These are phyloP conservation scores for Zootermopsis nevadensis DNA, from an alignment of 2,888 invertebrate species.

Conservation along the genomic window DNA sequence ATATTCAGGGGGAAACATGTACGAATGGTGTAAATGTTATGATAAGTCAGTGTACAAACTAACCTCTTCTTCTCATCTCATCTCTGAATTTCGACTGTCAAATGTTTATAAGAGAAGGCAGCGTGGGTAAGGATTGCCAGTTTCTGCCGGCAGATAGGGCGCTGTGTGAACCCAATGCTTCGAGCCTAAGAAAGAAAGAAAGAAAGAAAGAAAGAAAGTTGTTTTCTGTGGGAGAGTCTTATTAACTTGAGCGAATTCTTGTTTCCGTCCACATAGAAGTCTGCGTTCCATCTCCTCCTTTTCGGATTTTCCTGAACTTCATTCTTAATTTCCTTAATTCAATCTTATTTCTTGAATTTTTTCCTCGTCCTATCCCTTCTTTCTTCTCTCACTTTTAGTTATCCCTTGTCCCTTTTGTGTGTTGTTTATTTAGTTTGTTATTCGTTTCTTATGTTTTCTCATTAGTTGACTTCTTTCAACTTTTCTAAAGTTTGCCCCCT, in stretches of 20 bases:
- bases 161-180: too few species aligned
- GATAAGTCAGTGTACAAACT: too few species aligned
- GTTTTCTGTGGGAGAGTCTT: not conserved
- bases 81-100: too few species aligned
- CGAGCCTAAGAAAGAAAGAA: too few species aligned
- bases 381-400: not conserved
- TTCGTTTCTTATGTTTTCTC: conserved; percentile 33
- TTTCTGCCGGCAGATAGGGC: too few species aligned
- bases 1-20: too few species aligned
- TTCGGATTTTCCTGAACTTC: not conserved
- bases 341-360: conserved; percentile 3
- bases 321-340: conserved; percentile 40
- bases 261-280: not conserved
- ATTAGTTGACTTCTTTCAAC: conserved; percentile 23
- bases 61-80: too few species aligned
- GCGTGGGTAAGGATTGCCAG: too few species aligned
- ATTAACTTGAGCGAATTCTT: not conserved
- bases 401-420: not conserved
- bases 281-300: not conserved
- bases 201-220: not conserved
- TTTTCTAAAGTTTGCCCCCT: conserved; percentile 6
- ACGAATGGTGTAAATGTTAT: too few species aligned
- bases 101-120: too few species aligned
- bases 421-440: conserved; percentile 26
- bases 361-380: not conserved